A percentile compares a stretch with the other conserved stretches of the same genome.
Conservation (phyloP, 2,797 vertebrate genomes). For the Artibeus jamaicensis region DNA sequence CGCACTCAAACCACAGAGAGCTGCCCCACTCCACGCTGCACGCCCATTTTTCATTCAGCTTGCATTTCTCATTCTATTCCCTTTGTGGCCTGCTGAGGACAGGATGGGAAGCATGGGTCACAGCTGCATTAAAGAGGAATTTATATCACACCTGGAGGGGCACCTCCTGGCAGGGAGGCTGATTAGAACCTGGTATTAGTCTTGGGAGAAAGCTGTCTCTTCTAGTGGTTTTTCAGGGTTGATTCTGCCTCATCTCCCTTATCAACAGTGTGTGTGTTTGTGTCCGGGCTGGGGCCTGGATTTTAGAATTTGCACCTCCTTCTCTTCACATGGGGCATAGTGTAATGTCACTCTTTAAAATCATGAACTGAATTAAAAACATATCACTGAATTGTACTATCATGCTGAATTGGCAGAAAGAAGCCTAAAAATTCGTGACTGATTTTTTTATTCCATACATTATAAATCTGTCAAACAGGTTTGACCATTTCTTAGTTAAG, state of each 20-base stretch:
- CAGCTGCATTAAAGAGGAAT: neutral
- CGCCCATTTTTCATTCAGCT: neutral
- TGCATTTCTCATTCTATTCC: neutral
- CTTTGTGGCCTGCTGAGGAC: neutral
- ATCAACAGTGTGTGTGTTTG: neutral
- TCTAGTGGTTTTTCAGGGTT: neutral
- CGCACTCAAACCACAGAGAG: neutral
- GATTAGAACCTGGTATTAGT: neutral
- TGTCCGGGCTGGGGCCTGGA: neutral
- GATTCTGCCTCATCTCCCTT: neutral
- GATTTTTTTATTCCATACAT: constrained; percentile 26
- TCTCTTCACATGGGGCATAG: neutral
- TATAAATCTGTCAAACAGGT: constrained; percentile 26
- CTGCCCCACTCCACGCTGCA: neutral
- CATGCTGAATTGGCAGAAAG: constrained; percentile 32
- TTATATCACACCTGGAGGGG: neutral
- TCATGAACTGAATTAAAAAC: neutral
- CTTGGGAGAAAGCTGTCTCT: neutral
- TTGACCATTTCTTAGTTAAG: constrained; percentile 35
- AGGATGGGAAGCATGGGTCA: neutral
- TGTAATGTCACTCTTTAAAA: neutral
- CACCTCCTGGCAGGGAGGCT: neutral
- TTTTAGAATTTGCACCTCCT: neutral
- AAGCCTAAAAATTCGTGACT: neutral
- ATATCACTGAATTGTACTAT: neutral